Evolutionary conservation across 64 coral and sea anemone species (phyloP).

Genomic region (Porites australiensis): DNA sequence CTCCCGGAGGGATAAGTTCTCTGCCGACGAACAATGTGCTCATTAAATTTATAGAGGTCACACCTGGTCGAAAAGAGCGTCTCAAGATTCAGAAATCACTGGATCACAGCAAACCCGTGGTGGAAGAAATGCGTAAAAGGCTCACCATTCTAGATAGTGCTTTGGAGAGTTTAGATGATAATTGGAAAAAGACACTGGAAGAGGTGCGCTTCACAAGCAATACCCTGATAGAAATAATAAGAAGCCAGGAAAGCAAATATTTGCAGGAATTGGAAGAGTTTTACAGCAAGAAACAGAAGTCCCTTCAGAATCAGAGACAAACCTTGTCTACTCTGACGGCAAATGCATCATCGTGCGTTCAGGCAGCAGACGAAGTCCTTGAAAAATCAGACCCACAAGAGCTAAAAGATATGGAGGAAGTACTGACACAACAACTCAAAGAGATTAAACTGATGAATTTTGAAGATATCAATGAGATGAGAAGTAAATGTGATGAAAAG

Average conservation of each 20-base stretch:
- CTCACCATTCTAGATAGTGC: constrained; percentile 53
- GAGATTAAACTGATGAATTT: constrained; percentile 83
- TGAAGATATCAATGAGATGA: constrained; percentile 39
- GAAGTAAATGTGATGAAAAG: constrained; percentile 59
- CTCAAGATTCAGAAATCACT: constrained; percentile 82
- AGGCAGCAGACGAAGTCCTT: constrained; percentile 74
- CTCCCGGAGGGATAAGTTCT: constrained; percentile 62
- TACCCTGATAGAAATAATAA: constrained; percentile 66
- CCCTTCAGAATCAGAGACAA: constrained; percentile 60
- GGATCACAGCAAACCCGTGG: constrained; percentile 79
- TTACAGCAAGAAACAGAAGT: constrained; percentile 74
- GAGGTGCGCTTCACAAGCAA: constrained; percentile 68
- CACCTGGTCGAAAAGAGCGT: constrained; percentile 78
- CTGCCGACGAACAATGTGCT: constrained; percentile 81
- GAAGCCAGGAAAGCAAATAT: constrained; percentile 73
- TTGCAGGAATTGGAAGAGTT: constrained; percentile 74
- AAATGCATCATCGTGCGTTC: constrained; percentile 70
- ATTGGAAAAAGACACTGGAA: constrained; percentile 53
- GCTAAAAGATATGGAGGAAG: constrained; percentile 68
- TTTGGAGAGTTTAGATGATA: constrained; percentile 18
- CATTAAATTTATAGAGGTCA: constrained; percentile 80
- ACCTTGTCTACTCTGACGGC: constrained; percentile 61
- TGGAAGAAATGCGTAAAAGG: constrained; percentile 68
- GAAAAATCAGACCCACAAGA: constrained; percentile 57
- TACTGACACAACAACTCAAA: constrained; percentile 78